Base-by-base conservation (phyloP, 2,113 vertebrate species). In the Crotalus tigris region DNA sequence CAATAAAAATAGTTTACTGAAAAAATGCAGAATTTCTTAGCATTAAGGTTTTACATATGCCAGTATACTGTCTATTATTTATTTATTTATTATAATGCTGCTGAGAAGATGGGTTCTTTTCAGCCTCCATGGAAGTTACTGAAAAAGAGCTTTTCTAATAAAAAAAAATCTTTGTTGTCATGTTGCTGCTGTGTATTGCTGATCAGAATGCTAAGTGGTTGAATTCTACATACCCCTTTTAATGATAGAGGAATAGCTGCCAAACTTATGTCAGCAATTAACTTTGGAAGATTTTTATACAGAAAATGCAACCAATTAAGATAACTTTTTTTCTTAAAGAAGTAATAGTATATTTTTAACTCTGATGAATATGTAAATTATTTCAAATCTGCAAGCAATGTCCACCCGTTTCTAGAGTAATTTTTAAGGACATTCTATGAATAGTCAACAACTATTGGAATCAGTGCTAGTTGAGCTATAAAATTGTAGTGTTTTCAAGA, bases 171-270 rank as follows among this genome's bases (percentile, higher is more conserved):
- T 92, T 96, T 1, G n/a, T 97, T 97, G 97, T 98, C 93, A 94
- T 96, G 97, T 97, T 97, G 97, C 96, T 96, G 88, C 94, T 95
- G 94, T 61, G 92, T 90, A 93, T 91, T 97, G 97, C 96, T 98
- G 97, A 97, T 96, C 89, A 92, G 97, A 97, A 98, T 98, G 96
- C 94, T 94, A 97, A 98, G 97, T 96, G 97, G 96, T 95, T 97
- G 92, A 94, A 96, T 98, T 97, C 97, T 97, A 98, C 98, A 98
- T 97, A 94, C 98, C 97, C 96, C 97, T 98, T 98, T 97, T 97
- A 96, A 91, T 94, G 96, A 89, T 95, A 89, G 95, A 95, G 95
- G 96, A 96, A 92, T 92, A 92, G 55, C 94, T 95, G 97, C 97
- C 97, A 98, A 95, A 95, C 93, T 91, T 92, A 94, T 96, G 97